Percentiles rank a stretch among this genome's conserved stretches.
Evolutionary conservation across 2,797 vertebrate species (phyloP).

Genomic region (Rhincodon typus): DNA sequence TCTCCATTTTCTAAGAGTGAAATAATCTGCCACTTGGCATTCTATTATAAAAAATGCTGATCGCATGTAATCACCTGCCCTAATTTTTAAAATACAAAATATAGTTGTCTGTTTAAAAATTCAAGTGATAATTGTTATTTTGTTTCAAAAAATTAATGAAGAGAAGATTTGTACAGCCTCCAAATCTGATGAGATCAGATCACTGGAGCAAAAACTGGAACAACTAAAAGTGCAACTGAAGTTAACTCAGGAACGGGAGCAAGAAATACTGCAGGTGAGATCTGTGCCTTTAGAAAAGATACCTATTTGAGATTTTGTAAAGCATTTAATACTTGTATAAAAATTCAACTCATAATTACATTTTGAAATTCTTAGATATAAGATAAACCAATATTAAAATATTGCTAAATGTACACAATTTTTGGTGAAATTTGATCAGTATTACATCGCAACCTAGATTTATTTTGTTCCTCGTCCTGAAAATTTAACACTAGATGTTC

Average conservation of each 20-base stretch:
- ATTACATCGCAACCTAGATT: background rate
- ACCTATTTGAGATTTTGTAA: background rate
- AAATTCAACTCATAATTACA: background rate
- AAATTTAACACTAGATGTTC: background rate
- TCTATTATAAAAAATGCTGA: background rate
- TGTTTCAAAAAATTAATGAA: background rate
- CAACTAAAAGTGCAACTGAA: conserved; percentile 4
- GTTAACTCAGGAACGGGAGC: background rate
- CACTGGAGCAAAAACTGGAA: background rate
- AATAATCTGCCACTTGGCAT: background rate
- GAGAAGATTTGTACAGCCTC: background rate
- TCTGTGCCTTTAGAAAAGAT: background rate
- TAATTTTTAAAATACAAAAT: background rate
- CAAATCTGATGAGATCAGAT: background rate
- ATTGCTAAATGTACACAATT: background rate
- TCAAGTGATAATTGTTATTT: background rate
- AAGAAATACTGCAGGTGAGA: conserved; percentile 26
- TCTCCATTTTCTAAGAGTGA: background rate
- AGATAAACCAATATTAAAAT: background rate
- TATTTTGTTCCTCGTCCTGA: background rate
- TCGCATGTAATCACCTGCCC: background rate
- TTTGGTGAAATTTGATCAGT: background rate
- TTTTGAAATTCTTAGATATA: background rate
- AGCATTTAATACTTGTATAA: background rate
- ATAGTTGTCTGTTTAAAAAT: background rate